Conservation (phyloP, 2,797 vertebrate species). For the Hafferia zeledoni region DNA sequence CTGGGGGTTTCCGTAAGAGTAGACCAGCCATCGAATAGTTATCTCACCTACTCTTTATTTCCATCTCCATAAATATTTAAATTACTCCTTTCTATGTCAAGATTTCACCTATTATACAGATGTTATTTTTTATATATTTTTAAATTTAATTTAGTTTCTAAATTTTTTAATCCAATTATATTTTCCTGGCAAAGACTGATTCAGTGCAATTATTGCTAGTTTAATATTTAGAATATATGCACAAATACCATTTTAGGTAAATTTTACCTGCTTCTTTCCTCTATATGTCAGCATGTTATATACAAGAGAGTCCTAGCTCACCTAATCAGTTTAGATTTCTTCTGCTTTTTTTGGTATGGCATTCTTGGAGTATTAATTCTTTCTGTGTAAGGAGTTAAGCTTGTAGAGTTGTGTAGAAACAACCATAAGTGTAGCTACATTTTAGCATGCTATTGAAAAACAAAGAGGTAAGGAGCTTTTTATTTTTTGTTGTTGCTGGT, state of each 20-base stretch:
- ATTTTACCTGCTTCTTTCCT: not conserved
- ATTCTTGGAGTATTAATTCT: not conserved
- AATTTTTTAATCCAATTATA: not conserved
- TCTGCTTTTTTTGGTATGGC: not conserved
- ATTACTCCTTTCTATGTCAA: not conserved
- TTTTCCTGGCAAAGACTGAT: not conserved
- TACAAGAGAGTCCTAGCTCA: not conserved
- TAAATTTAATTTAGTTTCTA: not conserved
- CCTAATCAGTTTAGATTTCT: not conserved
- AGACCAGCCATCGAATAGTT: not conserved
- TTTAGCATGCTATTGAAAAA: not conserved
- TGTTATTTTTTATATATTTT: not conserved
- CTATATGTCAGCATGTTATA: not conserved
- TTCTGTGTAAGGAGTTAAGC: not conserved
- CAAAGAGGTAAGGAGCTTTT: not conserved
- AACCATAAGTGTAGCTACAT: accelerated
- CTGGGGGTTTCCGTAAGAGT: accelerated
- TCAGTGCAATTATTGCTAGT: not conserved
- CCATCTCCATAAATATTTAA: not conserved
- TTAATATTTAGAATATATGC: not conserved
- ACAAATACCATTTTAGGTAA: not conserved
- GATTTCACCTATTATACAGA: not conserved
- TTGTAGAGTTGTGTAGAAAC: not conserved
- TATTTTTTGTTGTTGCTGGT: not conserved
- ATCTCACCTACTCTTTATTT: not conserved